Percentiles rank a stretch among this genome's conserved stretches.
Evolutionary conservation across 2,113 vertebrate genomes (phyloP).

Genomic region (Dendrocopos noguchii): DNA sequence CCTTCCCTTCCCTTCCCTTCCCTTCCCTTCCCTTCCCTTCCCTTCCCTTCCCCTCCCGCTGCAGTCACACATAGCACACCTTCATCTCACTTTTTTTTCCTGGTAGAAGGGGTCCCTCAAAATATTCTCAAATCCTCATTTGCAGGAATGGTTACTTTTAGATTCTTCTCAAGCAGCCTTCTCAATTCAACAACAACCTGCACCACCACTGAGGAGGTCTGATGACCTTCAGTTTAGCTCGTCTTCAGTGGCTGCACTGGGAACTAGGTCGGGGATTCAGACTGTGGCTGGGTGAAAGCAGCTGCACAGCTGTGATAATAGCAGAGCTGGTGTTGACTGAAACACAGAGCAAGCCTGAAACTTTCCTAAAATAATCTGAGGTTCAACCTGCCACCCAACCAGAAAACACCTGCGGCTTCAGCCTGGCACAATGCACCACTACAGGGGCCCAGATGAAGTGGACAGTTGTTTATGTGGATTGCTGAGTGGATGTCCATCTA

Average conservation of each 20-base stretch:
- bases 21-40: too few relatives aligned
- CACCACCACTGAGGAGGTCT: neutral
- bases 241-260: neutral
- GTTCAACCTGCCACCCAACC: neutral
- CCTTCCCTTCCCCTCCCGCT: neutral
- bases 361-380: neutral
- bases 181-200: neutral
- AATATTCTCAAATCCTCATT: neutral
- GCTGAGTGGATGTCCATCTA: neutral
- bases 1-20: too few relatives aligned
- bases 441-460: neutral
- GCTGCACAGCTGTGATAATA: accelerated
- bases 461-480: neutral
- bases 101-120: neutral
- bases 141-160: neutral
- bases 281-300: neutral
- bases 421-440: neutral
- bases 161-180: neutral
- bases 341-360: neutral
- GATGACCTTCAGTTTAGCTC: neutral
- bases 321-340: neutral
- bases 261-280: neutral
- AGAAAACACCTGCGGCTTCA: neutral
- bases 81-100: neutral
- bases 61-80: neutral